Evolutionary conservation across 1,140 invertebrate genomes (phyloP).

Genomic region (Pseudomyrmex dendroicus): DNA sequence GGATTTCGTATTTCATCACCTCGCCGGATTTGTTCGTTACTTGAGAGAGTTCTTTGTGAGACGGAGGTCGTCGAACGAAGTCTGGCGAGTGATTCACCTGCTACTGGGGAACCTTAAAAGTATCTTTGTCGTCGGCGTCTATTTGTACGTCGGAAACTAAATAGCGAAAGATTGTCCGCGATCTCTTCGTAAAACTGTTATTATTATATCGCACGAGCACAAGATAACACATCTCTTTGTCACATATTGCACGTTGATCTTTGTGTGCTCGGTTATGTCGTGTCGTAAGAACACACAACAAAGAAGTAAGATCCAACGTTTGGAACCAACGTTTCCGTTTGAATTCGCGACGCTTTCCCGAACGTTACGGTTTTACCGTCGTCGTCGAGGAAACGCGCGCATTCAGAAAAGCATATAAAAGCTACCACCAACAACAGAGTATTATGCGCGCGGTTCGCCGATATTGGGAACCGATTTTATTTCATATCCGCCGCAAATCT

Average conservation of each 20-base stretch:
- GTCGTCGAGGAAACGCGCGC: background rate
- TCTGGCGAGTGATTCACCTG: slow-evolving; percentile 49
- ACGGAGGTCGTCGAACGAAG: slow-evolving; percentile 36
- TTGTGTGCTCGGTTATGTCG: background rate
- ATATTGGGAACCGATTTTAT: slow-evolving; percentile 31
- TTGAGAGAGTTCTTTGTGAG: slow-evolving; percentile 14
- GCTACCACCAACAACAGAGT: background rate
- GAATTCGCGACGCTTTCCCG: background rate
- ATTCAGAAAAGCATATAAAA: slow-evolving; percentile 18
- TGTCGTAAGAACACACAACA: slow-evolving; percentile 9
- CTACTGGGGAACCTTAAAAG: slow-evolving; percentile 6
- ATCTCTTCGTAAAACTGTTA: slow-evolving; percentile 31
- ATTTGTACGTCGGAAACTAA: slow-evolving; percentile 6
- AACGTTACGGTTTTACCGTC: background rate
- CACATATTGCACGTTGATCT: background rate
- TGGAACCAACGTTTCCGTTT: background rate
- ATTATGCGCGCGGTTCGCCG: background rate
- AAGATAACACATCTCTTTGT: slow-evolving; percentile 29
- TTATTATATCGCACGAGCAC: slow-evolving; percentile 3
- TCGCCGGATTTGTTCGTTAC: slow-evolving; percentile 34
- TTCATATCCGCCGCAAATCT: slow-evolving; percentile 7
- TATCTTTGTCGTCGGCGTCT: background rate
- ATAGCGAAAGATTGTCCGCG: slow-evolving; percentile 9
- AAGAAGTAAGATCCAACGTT: background rate
- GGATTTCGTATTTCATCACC: slow-evolving; percentile 28